These are phyloP conservation scores for Xerus rutilus DNA, from an alignment of 2,797 vertebrate genomes.

Conservation along the genomic window DNA sequence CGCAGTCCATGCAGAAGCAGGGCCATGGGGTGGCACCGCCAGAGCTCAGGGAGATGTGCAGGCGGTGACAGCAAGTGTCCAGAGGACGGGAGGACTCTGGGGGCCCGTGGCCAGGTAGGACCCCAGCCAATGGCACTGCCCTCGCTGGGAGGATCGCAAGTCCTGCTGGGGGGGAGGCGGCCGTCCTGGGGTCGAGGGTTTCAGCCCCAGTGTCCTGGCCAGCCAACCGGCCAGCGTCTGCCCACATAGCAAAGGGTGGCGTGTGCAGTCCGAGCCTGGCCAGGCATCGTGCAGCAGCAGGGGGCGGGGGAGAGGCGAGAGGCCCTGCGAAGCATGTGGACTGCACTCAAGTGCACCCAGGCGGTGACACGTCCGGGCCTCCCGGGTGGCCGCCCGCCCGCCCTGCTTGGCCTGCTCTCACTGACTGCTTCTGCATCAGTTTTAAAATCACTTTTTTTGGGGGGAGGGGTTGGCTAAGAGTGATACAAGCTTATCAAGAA, in stretches of 20 bases:
- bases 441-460: not conserved
- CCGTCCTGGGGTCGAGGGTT: not conserved
- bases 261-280: no score
- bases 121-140: not conserved
- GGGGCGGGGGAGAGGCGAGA: no score
- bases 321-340: no score
- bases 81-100: fast-evolving
- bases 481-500: not conserved
- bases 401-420: no score
- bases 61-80: not conserved
- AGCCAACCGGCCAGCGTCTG: fast-evolving
- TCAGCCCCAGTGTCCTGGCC: not conserved
- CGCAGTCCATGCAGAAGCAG: fast-evolving
- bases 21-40: fast-evolving
- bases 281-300: not conserved
- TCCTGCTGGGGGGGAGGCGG: not conserved
- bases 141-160: not conserved
- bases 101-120: not conserved
- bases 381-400: no score
- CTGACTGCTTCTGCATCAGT: not conserved
- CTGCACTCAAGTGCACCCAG: no score
- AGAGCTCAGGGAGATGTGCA: not conserved
- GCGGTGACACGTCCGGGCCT: no score
- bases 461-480: not conserved
- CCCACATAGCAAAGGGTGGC: not conserved